Evolutionary conservation across 2,888 invertebrate genomes (phyloP).

Genomic region (Acleris cristana): DNA sequence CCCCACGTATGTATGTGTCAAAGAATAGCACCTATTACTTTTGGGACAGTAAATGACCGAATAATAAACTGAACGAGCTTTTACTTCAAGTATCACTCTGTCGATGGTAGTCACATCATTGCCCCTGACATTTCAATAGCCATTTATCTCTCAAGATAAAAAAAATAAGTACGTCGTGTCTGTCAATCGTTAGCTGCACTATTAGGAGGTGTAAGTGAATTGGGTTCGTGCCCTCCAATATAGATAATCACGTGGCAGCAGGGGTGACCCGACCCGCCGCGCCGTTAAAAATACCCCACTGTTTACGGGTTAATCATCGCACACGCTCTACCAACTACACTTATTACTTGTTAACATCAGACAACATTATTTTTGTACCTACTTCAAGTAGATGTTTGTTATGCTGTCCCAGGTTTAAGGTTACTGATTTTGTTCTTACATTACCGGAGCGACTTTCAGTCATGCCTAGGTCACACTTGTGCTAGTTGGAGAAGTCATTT

Average conservation of each 20-base stretch:
- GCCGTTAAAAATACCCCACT: constrained; percentile 66
- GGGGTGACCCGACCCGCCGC: constrained; percentile 59
- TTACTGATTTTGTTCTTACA: too few species aligned
- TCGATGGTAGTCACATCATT: constrained; percentile 11
- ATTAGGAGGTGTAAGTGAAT: constrained; percentile 69
- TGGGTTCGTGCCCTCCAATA: constrained; percentile 73
- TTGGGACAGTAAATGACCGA: too few species aligned
- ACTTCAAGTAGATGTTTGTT: not conserved
- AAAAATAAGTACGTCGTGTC: constrained; percentile 53
- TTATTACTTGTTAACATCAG: constrained; percentile 52
- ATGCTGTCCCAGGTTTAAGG: too few species aligned
- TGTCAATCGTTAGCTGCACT: constrained; percentile 67
- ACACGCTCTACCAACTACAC: constrained; percentile 53
- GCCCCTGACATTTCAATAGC: constrained; percentile 32
- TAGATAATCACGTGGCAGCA: constrained; percentile 70
- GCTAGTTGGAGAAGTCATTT: too few species aligned
- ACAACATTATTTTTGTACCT: not conserved
- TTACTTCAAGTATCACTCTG: not conserved
- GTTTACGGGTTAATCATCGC: constrained; percentile 72
- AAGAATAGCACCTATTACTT: not conserved
- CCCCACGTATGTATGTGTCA: not conserved
- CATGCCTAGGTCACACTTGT: too few species aligned
- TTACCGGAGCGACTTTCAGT: too few species aligned
- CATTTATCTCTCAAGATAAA: constrained; percentile 27
- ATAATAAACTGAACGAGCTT: too few species aligned